phyloP scores from a whole-genome alignment of 1,140 invertebrate species.

The Aphis gossypii region DNA sequence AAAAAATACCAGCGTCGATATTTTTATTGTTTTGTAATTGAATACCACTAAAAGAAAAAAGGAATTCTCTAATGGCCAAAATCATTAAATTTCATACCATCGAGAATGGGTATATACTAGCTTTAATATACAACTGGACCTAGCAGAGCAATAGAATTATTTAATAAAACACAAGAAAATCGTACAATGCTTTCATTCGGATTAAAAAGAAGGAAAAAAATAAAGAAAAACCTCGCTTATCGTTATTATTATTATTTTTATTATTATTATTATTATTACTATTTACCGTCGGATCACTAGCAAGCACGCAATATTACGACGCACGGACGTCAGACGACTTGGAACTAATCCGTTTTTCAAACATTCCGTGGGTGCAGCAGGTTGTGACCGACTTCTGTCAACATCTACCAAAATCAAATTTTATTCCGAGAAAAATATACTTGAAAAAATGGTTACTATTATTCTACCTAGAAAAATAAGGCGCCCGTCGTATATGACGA shows the following conservation, averaged over 20 bases:
- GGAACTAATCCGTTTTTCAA: not conserved
- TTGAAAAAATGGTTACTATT: not conserved
- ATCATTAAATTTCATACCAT: conserved; percentile 48
- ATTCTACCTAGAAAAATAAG: not conserved
- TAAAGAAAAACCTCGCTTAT: not conserved
- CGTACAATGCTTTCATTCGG: conserved; percentile 48
- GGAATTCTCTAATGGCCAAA: conserved; percentile 36
- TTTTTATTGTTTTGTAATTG: conserved; percentile 48
- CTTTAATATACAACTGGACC: not conserved
- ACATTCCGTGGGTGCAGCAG: not conserved
- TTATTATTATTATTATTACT: not conserved
- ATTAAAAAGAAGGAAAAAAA: conserved; percentile 33
- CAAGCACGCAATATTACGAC: conserved; percentile 8
- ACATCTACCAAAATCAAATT: not conserved
- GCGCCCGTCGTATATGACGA: too few species aligned
- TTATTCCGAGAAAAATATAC: not conserved
- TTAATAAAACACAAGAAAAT: conserved; percentile 39
- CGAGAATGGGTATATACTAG: not conserved
- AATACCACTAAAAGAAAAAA: not conserved
- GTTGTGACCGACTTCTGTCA: not conserved
- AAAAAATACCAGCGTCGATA: conserved; percentile 23
- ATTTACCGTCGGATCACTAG: not conserved
- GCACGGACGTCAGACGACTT: not conserved
- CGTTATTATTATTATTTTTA: conserved; percentile 24
- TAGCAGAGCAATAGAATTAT: conserved; percentile 33